Conservation (phyloP, 2,888 invertebrate species). For the Xestia sexstrigata region DNA sequence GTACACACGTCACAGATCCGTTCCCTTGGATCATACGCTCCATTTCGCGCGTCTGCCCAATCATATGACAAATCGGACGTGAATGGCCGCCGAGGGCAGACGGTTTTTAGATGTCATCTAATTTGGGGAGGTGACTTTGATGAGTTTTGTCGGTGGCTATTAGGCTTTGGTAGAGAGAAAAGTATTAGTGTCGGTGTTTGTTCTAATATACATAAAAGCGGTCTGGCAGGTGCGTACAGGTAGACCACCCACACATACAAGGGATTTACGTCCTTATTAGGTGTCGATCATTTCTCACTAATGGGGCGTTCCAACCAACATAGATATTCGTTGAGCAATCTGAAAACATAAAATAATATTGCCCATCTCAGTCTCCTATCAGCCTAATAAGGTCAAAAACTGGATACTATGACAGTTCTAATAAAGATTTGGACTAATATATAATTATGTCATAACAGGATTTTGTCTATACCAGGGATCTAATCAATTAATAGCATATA, state of each 20-base stretch:
- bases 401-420: neutral
- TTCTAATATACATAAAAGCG: neutral
- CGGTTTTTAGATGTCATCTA: slow-evolving; percentile 43
- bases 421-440: neutral
- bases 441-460: neutral
- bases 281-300: neutral
- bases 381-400: neutral
- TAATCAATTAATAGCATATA: no score
- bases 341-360: slow-evolving; percentile 48
- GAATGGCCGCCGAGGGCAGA: slow-evolving; percentile 23
- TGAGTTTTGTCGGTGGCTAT: neutral
- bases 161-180: neutral
- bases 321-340: slow-evolving; percentile 76
- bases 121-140: slow-evolving; percentile 38
- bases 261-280: neutral
- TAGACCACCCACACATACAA: neutral
- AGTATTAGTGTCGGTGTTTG: neutral
- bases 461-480: neutral
- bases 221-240: neutral
- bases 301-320: slow-evolving; percentile 77
- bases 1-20: slow-evolving; percentile 32
- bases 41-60: slow-evolving; percentile 59
- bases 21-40: slow-evolving; percentile 49
- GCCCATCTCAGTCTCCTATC: neutral
- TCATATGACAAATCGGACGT: slow-evolving; percentile 61